These are phyloP conservation scores for Xanthorhoe designata DNA, from an alignment of 2,888 invertebrate genomes.

Conservation along the genomic window DNA sequence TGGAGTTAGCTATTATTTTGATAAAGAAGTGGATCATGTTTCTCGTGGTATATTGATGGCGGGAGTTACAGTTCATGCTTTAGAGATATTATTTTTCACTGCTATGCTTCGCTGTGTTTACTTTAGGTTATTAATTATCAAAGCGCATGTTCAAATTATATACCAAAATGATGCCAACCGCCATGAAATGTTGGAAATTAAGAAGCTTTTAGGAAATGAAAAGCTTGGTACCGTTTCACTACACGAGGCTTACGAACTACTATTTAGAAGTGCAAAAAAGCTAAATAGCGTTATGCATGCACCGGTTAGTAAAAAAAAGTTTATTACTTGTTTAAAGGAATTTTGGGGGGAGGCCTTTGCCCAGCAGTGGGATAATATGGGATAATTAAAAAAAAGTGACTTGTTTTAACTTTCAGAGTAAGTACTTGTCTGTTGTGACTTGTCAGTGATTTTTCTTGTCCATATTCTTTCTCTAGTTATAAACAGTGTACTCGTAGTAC, in stretches of 20 bases:
- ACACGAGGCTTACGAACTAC: neutral
- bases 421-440: no score
- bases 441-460: no score
- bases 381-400: no score
- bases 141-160: neutral
- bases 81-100: neutral
- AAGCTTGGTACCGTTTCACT: neutral
- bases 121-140: neutral
- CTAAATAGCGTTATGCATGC: neutral
- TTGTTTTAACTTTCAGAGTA: no score
- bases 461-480: no score
- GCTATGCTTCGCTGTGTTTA: neutral
- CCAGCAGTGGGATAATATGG: no score
- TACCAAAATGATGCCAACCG: neutral
- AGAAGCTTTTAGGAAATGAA: neutral
- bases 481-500: no score
- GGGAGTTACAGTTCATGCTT: neutral
- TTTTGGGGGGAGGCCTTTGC: no score
- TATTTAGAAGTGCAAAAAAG: neutral
- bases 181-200: neutral
- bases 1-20: neutral
- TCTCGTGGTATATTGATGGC: neutral
- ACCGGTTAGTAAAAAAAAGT: neutral
- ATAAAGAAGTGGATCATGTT: neutral
- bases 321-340: no score